These are phyloP conservation scores for Danaus melanippus DNA, from an alignment of 1,140 invertebrate species.

Conservation along the genomic window DNA sequence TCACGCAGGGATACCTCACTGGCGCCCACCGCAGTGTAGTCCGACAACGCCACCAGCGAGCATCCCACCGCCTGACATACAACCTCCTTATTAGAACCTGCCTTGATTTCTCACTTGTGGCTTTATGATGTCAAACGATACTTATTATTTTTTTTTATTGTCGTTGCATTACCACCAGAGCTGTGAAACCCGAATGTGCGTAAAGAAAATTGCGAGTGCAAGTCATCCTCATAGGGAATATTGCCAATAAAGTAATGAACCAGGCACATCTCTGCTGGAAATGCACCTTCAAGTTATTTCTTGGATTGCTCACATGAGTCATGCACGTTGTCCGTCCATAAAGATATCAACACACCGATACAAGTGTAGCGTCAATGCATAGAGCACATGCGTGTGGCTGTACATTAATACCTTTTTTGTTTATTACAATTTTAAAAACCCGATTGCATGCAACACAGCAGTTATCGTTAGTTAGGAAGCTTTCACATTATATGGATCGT, in stretches of 20 bases:
- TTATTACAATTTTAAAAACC: conserved; percentile 8
- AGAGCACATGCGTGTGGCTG: conserved; percentile 24
- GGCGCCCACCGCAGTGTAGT: conserved; percentile 90
- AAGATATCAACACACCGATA: conserved; percentile 15
- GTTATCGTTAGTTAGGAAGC: conserved; percentile 14
- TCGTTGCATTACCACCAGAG: too few species aligned
- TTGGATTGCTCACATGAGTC: neutral
- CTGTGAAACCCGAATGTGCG: too few species aligned
- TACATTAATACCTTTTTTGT: neutral
- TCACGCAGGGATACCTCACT: conserved; percentile 91
- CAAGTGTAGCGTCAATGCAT: conserved; percentile 15
- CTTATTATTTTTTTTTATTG: too few species aligned
- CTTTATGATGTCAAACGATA: too few species aligned
- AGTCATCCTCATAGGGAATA: too few species aligned
- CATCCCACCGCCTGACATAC: conserved; percentile 73
- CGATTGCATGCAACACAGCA: conserved; percentile 23
- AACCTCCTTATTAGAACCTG: neutral
- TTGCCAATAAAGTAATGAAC: too few species aligned
- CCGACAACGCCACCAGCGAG: conserved; percentile 87
- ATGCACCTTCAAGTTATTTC: neutral
- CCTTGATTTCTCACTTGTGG: too few species aligned
- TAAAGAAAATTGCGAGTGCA: too few species aligned
- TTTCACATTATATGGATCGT: conserved; percentile 10
- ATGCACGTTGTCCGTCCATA: neutral
- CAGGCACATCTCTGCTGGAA: neutral